phyloP scores from a whole-genome alignment of 2,888 invertebrate species.

The Ethmia dodecea region DNA sequence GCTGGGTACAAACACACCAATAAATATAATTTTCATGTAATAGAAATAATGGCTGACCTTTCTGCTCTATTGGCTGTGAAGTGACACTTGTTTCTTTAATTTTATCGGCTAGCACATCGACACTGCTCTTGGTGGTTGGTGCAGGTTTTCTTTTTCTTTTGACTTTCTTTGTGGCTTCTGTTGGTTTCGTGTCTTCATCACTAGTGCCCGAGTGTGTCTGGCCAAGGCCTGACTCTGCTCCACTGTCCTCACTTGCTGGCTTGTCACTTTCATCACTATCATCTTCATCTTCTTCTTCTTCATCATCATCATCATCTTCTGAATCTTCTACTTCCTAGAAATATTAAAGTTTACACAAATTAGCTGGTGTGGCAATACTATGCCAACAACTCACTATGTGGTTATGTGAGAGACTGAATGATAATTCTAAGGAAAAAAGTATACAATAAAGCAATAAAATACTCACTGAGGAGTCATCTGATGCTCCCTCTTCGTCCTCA shows the following conservation, averaged over 20 bases:
- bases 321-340: conserved; percentile 48
- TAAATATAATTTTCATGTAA: no score
- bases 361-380: no score
- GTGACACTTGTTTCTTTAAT: conserved; percentile 41
- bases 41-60: conserved; percentile 33
- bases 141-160: conserved; percentile 15
- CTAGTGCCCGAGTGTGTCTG: conserved; percentile 32
- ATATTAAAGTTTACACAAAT: background rate
- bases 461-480: conserved; percentile 53
- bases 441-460: no score
- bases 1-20: no score
- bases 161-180: conserved; percentile 9
- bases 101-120: conserved; percentile 42
- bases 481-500: conserved; percentile 26
- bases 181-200: conserved; percentile 31
- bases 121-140: conserved; percentile 23
- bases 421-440: no score
- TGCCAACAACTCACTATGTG: no score
- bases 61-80: conserved; percentile 48
- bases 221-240: conserved; percentile 50
- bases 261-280: conserved; percentile 35
- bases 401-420: no score
- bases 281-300: conserved; percentile 36
- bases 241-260: conserved; percentile 49
- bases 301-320: conserved; percentile 45